Evolutionary conservation across 2,113 vertebrate species (phyloP), one percentile per base, ranked within the genome.

Genomic region (Piprites chloris): DNA sequence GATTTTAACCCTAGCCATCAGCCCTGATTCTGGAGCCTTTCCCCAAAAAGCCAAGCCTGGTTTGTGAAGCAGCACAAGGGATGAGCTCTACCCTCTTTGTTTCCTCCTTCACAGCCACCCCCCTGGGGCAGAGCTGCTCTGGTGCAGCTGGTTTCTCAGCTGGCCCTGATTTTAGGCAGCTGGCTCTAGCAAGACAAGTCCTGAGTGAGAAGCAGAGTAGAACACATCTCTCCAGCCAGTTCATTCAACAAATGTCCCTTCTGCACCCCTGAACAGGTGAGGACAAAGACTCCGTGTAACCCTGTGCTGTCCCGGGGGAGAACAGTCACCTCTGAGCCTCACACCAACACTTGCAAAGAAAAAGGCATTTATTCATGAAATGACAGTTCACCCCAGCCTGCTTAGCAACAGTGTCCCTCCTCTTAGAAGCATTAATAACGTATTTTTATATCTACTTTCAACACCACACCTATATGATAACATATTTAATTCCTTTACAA

Each of bases 391-490:
- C 37, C 21, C n/a, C 7, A 18, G 24, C 61, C 68, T 65, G 47
- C 82, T 81, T 27, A 75, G 75, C 72, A 83, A 53, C 19, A 55
- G 5, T 19, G 26, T 55, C 37, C 49, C 37, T 73, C 21, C 59
- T 67, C 32, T 41, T 17, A 3, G 2, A 69, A 56, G 50, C 33
- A 56, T 61, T 86, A 74, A 30, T 18, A 35, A 41, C 13, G 3
- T 33, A 23, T 41, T 90, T 91, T 77, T 67, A 88, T 67, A 88
- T 63, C 63, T 71, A 33, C 63, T 84, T 62, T 41, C 46, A 92
- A 59, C 47, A 71, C 20, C 44, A 88, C 11, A 18, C 39, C 61
- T 75, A 11, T 41, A 33, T 2, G 55, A n/a, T 33, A 88, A 88
- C 81, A 71, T 5, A 14, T 33, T 93, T 88, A 80, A 86, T 63